Evolutionary conservation across 2,888 invertebrate genomes (phyloP).

Genomic region (Laspeyria flexula): DNA sequence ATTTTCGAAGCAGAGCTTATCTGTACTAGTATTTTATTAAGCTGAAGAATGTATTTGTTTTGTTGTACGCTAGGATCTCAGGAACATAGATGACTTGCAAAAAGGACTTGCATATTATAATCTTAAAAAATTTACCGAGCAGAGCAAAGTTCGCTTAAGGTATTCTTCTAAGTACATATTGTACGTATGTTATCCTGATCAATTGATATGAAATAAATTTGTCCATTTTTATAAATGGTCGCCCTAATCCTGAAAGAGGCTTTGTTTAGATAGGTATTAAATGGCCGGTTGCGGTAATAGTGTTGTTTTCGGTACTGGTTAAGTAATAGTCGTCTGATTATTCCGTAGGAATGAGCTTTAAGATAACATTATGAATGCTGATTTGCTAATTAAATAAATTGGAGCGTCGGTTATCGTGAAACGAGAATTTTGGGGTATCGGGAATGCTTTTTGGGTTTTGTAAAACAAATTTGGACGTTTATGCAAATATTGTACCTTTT

Average conservation of each 20-base stretch:
- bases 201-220: no score
- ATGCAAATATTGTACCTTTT: no score
- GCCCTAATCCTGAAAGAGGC: neutral
- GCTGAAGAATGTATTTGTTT: no score
- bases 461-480: neutral
- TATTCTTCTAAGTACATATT: no score
- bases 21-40: no score
- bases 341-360: neutral
- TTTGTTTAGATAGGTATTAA: conserved; percentile 11
- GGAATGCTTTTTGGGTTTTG: neutral
- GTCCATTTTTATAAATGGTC: neutral
- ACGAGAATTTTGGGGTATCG: neutral
- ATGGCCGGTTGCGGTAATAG: conserved; percentile 9
- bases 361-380: conserved; percentile 18
- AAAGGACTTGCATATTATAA: no score
- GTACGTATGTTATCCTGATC: no score
- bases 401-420: neutral
- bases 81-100: no score
- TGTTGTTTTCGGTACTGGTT: conserved; percentile 12
- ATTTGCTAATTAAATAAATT: conserved; percentile 18
- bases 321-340: conserved; percentile 15
- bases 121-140: no score
- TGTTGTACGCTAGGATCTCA: no score
- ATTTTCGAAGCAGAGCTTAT: no score
- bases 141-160: no score